phyloP scores from a whole-genome alignment of 2,888 invertebrate genomes.

The Hipparchia semele region DNA sequence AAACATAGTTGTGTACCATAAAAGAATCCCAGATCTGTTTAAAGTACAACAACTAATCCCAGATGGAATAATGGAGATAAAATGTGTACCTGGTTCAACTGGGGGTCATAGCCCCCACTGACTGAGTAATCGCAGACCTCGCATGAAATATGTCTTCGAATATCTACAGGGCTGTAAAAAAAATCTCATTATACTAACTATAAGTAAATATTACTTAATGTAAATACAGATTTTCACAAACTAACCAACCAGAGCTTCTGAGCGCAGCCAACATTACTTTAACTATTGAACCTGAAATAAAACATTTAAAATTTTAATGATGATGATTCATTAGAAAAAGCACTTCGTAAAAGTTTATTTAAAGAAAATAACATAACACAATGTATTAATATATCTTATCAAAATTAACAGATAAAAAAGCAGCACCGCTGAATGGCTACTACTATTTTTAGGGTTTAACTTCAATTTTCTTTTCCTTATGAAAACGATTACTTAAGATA shows the following conservation, averaged over 20 bases:
- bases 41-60: too few relatives aligned
- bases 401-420: too few relatives aligned
- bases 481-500: too few relatives aligned
- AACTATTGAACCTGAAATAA: slow-evolving; percentile 86
- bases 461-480: too few relatives aligned
- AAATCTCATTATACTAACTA: slow-evolving; percentile 25
- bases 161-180: slow-evolving; percentile 88
- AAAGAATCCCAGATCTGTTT: too few relatives aligned
- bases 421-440: too few relatives aligned
- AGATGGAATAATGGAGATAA: not conserved
- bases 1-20: too few relatives aligned
- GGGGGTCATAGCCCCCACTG: slow-evolving; percentile 95
- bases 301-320: not conserved
- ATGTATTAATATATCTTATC: too few relatives aligned
- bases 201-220: slow-evolving; percentile 9
- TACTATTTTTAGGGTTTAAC: too few relatives aligned
- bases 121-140: slow-evolving; percentile 93
- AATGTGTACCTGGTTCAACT: slow-evolving; percentile 86
- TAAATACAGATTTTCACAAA: slow-evolving; percentile 41
- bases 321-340: too few relatives aligned
- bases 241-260: slow-evolving; percentile 90
- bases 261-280: slow-evolving; percentile 93
- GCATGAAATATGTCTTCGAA: slow-evolving; percentile 94
- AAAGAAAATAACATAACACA: too few relatives aligned
- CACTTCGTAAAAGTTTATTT: too few relatives aligned